phyloP scores from a whole-genome alignment of 2,113 vertebrate species.

The Kobus ellipsiprymnus region DNA sequence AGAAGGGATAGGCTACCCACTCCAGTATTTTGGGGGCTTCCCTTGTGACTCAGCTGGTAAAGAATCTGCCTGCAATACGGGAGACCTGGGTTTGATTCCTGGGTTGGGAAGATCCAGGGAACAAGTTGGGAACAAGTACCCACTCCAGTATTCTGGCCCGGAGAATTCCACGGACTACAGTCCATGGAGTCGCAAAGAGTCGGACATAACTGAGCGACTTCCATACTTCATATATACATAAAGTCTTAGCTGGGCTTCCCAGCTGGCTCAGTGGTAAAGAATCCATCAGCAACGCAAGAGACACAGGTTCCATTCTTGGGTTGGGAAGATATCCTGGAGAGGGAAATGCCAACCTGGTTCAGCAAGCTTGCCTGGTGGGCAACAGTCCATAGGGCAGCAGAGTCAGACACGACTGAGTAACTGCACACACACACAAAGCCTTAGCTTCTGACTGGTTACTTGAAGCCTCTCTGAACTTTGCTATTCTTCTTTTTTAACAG shows the following conservation, averaged over 20 bases:
- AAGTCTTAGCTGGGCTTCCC: background rate
- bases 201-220: fast-evolving
- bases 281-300: background rate
- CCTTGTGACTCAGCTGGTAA: background rate
- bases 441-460: background rate
- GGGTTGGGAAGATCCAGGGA: background rate
- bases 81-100: background rate
- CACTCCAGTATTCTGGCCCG: background rate
- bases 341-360: background rate
- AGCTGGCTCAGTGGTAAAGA: background rate
- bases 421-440: background rate
- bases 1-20: background rate
- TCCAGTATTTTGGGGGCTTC: background rate
- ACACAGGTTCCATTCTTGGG: background rate
- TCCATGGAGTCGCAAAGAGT: background rate
- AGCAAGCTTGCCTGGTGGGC: background rate
- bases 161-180: background rate
- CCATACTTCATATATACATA: background rate
- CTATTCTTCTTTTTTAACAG: background rate
- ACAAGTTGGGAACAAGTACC: background rate
- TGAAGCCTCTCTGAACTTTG: background rate
- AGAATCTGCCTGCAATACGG: background rate
- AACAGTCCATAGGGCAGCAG: background rate
- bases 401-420: background rate
- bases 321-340: background rate